Percentiles rank a stretch among this genome's conserved stretches.
Conservation (phyloP, 2,113 vertebrate genomes). For the Pristiophorus japonicus region DNA sequence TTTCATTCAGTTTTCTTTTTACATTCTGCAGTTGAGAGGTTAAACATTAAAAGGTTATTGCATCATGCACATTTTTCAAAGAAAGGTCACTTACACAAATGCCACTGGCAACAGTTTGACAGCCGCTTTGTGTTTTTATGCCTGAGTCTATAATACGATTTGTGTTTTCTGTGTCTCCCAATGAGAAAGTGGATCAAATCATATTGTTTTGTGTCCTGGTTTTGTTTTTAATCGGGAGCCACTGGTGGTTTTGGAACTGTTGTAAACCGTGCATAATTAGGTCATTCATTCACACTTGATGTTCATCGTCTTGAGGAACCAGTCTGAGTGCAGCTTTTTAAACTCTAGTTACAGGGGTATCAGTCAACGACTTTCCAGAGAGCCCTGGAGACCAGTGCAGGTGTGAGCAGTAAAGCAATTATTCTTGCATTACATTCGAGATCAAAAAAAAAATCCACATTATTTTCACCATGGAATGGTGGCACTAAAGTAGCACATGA, state of each 20-base stretch:
- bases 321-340: not conserved
- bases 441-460: not conserved
- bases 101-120: not conserved
- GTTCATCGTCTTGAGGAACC: not conserved
- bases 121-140: not conserved
- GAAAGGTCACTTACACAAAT: constrained; percentile 13
- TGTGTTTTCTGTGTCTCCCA: not conserved
- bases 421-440: not conserved
- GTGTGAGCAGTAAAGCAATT: not conserved
- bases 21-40: not conserved
- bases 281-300: not conserved
- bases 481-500: not conserved
- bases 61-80: not conserved
- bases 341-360: not conserved
- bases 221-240: not conserved
- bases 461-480: not conserved
- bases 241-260: not conserved
- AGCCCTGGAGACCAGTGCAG: not conserved
- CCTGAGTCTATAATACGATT: not conserved
- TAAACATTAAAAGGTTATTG: constrained; percentile 28
- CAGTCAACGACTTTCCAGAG: not conserved
- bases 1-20: not conserved
- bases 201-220: not conserved
- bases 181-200: constrained; percentile 1
- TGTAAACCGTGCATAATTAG: not conserved